phyloP scores from a whole-genome alignment of 2,888 invertebrate species.

The Drosophila maculinotata region DNA sequence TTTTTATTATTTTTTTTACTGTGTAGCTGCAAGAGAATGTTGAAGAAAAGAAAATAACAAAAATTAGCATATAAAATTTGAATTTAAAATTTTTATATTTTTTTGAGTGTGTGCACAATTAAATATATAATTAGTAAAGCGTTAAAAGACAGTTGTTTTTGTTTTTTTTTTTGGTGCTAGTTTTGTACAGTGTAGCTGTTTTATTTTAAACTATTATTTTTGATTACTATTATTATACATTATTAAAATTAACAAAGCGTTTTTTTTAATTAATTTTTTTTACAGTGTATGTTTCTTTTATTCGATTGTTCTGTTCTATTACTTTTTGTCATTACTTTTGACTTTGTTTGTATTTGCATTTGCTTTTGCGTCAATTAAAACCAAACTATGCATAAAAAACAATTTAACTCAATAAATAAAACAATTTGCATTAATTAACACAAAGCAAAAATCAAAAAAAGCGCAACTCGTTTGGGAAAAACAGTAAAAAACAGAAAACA shows the following conservation, averaged over 20 bases:
- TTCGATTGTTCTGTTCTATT: background rate
- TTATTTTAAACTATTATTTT: background rate
- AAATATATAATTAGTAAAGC: background rate
- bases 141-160: slow-evolving; percentile 19
- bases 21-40: slow-evolving; percentile 66
- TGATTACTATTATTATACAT: background rate
- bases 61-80: slow-evolving; percentile 55
- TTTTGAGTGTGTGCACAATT: slow-evolving; percentile 10
- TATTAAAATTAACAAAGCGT: too few relatives aligned
- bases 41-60: slow-evolving; percentile 42
- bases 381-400: slow-evolving; percentile 34
- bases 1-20: slow-evolving; percentile 30
- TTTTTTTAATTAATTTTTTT: too few relatives aligned
- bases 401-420: slow-evolving; percentile 47
- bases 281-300: background rate
- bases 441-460: slow-evolving; percentile 46
- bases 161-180: background rate
- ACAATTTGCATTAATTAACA: slow-evolving; percentile 56
- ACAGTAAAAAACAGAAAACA: slow-evolving; percentile 2
- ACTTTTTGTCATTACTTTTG: slow-evolving; percentile 18
- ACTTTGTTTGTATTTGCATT: slow-evolving; percentile 24
- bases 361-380: slow-evolving; percentile 32
- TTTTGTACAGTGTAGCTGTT: too few relatives aligned
- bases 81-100: slow-evolving; percentile 13
- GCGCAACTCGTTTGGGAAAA: slow-evolving; percentile 34